A percentile compares a stretch with the other conserved stretches of the same genome.
phyloP scores from a whole-genome alignment of 2,888 invertebrate genomes.

The Rhamphomyia laevipes region DNA sequence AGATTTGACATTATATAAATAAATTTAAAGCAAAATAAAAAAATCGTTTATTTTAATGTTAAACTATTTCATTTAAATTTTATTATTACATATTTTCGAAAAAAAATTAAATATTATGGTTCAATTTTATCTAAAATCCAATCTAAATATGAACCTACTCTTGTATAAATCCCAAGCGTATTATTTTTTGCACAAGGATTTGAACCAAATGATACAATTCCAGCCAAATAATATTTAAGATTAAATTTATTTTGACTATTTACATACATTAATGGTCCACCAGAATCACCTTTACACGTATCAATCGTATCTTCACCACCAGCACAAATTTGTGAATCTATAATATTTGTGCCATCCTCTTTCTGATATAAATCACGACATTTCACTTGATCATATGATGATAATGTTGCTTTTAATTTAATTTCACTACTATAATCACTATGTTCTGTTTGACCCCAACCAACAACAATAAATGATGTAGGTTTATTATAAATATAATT shows the following conservation, averaged over 20 bases:
- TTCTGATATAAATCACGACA: slow-evolving; percentile 39
- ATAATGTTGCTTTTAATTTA: slow-evolving; percentile 42
- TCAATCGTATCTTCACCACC: slow-evolving; percentile 45
- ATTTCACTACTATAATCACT: slow-evolving; percentile 37
- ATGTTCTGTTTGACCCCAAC: slow-evolving; percentile 52
- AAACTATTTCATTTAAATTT: too few relatives aligned
- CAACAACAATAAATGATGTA: slow-evolving; percentile 43
- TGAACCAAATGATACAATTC: slow-evolving; percentile 53
- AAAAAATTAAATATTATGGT: slow-evolving; percentile 6
- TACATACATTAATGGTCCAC: slow-evolving; percentile 47
- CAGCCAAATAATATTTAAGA: slow-evolving; percentile 40
- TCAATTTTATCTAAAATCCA: slow-evolving; percentile 41
- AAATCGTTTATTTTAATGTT: too few relatives aligned
- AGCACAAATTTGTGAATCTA: slow-evolving; percentile 44
- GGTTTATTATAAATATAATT: slow-evolving; percentile 30
- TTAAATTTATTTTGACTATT: slow-evolving; percentile 20
- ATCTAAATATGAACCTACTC: slow-evolving; percentile 43
- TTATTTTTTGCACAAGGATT: slow-evolving; percentile 46
- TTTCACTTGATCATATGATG: slow-evolving; percentile 39
- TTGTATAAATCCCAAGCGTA: slow-evolving; percentile 52
- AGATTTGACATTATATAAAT: too few relatives aligned
- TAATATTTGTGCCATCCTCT: slow-evolving; percentile 34
- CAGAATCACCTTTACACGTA: slow-evolving; percentile 49
- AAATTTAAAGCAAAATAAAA: too few relatives aligned
- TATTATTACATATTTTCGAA: too few relatives aligned